phyloP scores from a whole-genome alignment of 2,797 vertebrate species.

The Peromyscus eremicus region DNA sequence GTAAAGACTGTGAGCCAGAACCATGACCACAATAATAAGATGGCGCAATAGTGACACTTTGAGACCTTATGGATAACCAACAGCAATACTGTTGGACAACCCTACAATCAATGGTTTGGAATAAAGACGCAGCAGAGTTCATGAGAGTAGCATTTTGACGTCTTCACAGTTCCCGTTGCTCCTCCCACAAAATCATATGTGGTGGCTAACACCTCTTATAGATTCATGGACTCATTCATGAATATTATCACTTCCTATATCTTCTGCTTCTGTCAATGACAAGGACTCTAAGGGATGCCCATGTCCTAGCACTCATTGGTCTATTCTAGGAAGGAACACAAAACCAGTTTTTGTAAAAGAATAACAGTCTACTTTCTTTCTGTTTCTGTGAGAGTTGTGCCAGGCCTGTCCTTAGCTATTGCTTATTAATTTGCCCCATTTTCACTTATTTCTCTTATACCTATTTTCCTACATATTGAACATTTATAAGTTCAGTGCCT shows the following conservation, averaged over 20 bases:
- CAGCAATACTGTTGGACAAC: neutral
- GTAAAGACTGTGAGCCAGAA: neutral
- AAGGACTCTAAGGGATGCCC: rapidly evolving
- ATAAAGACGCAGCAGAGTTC: neutral
- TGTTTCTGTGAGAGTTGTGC: neutral
- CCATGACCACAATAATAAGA: neutral
- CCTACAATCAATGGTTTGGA: neutral
- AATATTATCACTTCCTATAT: neutral
- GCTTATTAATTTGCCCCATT: neutral
- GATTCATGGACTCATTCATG: neutral
- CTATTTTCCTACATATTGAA: no score
- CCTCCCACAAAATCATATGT: neutral
- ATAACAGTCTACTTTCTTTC: neutral
- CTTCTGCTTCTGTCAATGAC: neutral
- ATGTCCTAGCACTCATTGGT: neutral
- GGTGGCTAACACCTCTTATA: neutral
- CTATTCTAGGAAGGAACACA: neutral
- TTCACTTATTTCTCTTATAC: neutral
- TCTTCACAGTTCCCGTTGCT: neutral
- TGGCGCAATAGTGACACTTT: neutral
- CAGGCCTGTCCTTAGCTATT: neutral
- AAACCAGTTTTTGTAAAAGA: neutral
- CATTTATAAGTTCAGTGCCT: neutral
- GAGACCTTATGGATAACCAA: neutral
- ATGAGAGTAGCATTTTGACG: neutral